A percentile compares a stretch with the other conserved stretches of the same genome.
Evolutionary conservation across 2,888 invertebrate species (phyloP).

Genomic region (Caradrina kadenii): DNA sequence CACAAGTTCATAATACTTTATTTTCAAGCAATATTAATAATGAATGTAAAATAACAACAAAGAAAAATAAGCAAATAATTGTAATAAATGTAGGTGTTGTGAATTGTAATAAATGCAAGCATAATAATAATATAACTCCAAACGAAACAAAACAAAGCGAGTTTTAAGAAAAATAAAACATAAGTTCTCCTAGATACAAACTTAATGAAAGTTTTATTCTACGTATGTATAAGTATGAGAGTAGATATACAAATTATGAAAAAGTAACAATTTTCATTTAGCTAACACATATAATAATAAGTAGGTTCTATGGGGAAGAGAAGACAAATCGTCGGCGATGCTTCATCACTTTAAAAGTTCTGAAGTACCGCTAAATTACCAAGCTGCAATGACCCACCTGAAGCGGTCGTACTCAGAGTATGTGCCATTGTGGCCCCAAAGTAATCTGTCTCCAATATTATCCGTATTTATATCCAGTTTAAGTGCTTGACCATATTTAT

Average conservation of each 20-base stretch:
- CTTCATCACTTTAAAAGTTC: not conserved
- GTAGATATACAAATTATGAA: not conserved
- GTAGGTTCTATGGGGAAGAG: too few species aligned
- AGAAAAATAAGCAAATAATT: not conserved
- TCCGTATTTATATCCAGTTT: conserved; percentile 47
- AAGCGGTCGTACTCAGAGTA: conserved; percentile 16
- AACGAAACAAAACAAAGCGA: not conserved
- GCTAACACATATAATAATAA: not conserved
- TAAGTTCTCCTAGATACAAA: not conserved
- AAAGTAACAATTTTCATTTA: not conserved
- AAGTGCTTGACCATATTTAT: conserved; percentile 59
- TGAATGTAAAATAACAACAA: not conserved
- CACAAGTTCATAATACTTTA: not conserved
- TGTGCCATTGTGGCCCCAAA: conserved; percentile 57
- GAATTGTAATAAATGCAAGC: too few species aligned
- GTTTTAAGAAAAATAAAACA: not conserved
- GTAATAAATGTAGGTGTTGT: too few species aligned
- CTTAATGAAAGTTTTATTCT: too few species aligned
- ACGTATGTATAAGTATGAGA: not conserved
- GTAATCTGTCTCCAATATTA: conserved; percentile 45
- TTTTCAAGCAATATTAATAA: conserved; percentile 7
- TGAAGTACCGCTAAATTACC: conserved; percentile 10
- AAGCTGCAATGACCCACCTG: conserved; percentile 37
- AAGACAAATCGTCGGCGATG: not conserved
- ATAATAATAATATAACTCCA: too few species aligned